Percentiles rank a stretch among this genome's conserved stretches.
These are phyloP conservation scores for Pelagia noctiluca DNA, from an alignment of 30 jellyfish, hydroid and myxozoan genomes.

Conservation along the genomic window DNA sequence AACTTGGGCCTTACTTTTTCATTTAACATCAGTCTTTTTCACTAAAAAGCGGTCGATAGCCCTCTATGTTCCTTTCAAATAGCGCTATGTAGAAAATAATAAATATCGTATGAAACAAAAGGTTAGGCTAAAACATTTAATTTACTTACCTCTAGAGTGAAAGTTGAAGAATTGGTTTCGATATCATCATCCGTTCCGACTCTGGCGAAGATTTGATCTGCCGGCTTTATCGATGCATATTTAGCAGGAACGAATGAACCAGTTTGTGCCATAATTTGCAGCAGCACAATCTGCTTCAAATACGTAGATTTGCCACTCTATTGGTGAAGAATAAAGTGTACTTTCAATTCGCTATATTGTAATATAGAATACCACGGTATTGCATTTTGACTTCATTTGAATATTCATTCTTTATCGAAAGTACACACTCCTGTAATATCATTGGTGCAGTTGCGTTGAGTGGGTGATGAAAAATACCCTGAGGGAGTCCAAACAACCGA, in stretches of 20 bases:
- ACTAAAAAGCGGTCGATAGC: too few species aligned
- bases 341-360: not conserved
- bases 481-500: too few species aligned
- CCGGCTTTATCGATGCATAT: constrained; percentile 86
- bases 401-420: too few species aligned
- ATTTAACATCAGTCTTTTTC: too few species aligned
- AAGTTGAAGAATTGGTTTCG: constrained; percentile 93
- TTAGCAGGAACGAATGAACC: constrained; percentile 97
- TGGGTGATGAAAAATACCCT: too few species aligned
- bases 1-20: too few species aligned
- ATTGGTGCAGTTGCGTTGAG: too few species aligned
- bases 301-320: constrained; percentile 97
- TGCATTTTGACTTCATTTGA: too few species aligned
- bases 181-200: constrained; percentile 97
- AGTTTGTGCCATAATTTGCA: constrained; percentile 94
- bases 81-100: too few species aligned
- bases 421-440: too few species aligned
- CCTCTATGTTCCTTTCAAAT: too few species aligned
- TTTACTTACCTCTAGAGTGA: constrained; percentile 87
- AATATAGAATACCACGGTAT: not conserved
- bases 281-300: constrained; percentile 84
- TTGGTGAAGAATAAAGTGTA: not conserved
- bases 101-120: not conserved
- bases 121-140: constrained; percentile 4
- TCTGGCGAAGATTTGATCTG: constrained; percentile 89